A percentile compares a stretch with the other conserved stretches of the same genome.
phyloP scores from a whole-genome alignment of 2,113 vertebrate genomes.

The Crotalus viridis region DNA sequence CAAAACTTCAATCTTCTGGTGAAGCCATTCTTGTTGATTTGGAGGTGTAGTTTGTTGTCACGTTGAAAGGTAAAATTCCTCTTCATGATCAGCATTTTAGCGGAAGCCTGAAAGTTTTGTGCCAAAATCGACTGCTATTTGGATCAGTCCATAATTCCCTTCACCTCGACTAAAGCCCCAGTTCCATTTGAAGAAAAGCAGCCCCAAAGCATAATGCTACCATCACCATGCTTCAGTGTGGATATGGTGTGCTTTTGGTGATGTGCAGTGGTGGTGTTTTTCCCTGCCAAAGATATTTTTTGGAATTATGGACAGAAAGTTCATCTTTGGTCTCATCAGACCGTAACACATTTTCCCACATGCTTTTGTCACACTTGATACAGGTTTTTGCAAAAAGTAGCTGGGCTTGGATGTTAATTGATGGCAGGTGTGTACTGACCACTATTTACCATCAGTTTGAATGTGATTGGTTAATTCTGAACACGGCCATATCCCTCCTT shows the following conservation, averaged over 20 bases:
- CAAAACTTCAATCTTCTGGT: background rate
- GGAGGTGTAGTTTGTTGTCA: background rate
- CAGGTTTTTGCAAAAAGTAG: background rate
- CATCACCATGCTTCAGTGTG: background rate
- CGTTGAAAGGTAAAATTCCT: background rate
- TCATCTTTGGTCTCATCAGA: background rate
- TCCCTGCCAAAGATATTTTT: background rate
- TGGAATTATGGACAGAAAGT: no score
- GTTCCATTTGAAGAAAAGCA: background rate
- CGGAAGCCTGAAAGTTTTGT: background rate
- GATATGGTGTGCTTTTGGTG: background rate
- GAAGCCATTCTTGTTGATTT: background rate
- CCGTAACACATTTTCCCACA: background rate
- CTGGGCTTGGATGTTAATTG: background rate
- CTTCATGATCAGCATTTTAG: background rate
- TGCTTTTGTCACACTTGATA: background rate
- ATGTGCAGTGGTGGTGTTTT: background rate
- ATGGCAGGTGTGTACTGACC: background rate
- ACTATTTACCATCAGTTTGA: background rate
- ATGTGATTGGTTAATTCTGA: background rate
- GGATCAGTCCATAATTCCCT: background rate
- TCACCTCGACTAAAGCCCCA: background rate
- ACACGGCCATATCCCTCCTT: background rate
- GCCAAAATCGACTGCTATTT: background rate
- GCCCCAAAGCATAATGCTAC: background rate